Evolutionary conservation across 1,140 invertebrate species (phyloP).

Genomic region (Heliconius eleuchia): DNA sequence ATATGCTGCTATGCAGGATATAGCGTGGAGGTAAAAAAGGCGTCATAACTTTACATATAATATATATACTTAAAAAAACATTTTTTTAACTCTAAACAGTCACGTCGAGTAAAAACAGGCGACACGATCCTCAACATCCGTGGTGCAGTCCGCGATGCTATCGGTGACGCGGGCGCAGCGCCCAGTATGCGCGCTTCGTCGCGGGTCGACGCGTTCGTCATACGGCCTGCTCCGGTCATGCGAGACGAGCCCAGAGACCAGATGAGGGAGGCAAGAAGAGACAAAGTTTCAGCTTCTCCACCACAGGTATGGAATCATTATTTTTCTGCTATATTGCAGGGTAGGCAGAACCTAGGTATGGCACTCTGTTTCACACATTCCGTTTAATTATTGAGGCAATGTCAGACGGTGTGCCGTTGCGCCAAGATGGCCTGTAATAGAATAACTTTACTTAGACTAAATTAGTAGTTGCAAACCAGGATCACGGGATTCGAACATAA

Average conservation of each 20-base stretch:
- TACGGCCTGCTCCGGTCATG: conserved; percentile 55
- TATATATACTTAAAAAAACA: neutral
- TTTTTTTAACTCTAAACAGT: conserved; percentile 18
- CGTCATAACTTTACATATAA: too few species aligned
- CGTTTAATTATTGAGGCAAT: too few species aligned
- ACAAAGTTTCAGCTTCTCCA: conserved; percentile 26
- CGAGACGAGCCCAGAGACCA: conserved; percentile 55
- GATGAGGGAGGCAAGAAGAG: conserved; percentile 39
- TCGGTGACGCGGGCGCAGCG: conserved; percentile 70
- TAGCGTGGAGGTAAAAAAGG: too few species aligned
- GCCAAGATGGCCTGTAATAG: too few species aligned
- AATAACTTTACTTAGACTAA: too few species aligned
- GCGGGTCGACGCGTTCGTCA: conserved; percentile 66
- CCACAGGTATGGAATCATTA: conserved; percentile 23
- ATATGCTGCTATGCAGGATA: too few species aligned
- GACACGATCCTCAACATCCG: conserved; percentile 75
- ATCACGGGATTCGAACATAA: too few species aligned
- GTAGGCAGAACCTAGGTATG: too few species aligned
- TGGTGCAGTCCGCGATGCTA: conserved; percentile 69
- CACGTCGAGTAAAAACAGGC: conserved; percentile 66
- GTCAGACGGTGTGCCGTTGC: too few species aligned
- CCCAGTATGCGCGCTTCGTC: conserved; percentile 67
- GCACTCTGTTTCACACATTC: too few species aligned
- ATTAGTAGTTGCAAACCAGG: too few species aligned
- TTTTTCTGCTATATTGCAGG: too few species aligned